phyloP scores from a whole-genome alignment of 2,113 vertebrate genomes.

The Tricholaema leucomelas region DNA sequence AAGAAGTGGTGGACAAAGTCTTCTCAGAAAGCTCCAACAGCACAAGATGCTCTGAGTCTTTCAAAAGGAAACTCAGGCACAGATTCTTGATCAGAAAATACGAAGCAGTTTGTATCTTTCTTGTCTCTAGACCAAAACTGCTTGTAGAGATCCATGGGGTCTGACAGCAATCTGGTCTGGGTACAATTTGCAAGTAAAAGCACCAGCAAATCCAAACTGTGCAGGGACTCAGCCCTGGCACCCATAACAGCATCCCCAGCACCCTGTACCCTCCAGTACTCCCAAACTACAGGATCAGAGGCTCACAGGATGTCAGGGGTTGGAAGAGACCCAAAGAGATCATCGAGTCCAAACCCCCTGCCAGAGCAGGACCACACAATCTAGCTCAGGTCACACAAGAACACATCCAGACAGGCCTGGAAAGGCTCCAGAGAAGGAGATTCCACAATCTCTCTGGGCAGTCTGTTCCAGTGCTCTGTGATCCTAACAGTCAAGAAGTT shows the following conservation, averaged over 20 bases:
- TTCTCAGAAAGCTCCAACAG: not conserved
- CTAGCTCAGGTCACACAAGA: too few species aligned
- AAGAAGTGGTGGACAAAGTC: not conserved
- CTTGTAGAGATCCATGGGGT: not conserved
- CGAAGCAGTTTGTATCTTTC: not conserved
- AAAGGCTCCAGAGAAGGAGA: too few species aligned
- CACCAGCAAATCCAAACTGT: not conserved
- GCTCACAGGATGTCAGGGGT: too few species aligned
- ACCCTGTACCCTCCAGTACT: not conserved
- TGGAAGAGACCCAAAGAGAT: too few species aligned
- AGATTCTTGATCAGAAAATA: not conserved
- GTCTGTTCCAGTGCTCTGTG: too few species aligned
- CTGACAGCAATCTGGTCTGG: not conserved
- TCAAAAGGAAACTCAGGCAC: not conserved
- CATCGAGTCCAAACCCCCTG: too few species aligned
- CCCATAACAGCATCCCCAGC: rapidly evolving
- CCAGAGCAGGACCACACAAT: too few species aligned
- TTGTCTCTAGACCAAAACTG: not conserved
- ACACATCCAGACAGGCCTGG: too few species aligned
- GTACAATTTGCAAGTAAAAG: not conserved
- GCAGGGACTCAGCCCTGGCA: not conserved
- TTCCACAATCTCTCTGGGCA: too few species aligned
- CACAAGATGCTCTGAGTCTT: not conserved
- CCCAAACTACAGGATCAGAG: not conserved
- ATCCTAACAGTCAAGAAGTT: too few species aligned